Evolutionary conservation across 2,888 invertebrate species (phyloP).

Genomic region (Xylocampa areola): DNA sequence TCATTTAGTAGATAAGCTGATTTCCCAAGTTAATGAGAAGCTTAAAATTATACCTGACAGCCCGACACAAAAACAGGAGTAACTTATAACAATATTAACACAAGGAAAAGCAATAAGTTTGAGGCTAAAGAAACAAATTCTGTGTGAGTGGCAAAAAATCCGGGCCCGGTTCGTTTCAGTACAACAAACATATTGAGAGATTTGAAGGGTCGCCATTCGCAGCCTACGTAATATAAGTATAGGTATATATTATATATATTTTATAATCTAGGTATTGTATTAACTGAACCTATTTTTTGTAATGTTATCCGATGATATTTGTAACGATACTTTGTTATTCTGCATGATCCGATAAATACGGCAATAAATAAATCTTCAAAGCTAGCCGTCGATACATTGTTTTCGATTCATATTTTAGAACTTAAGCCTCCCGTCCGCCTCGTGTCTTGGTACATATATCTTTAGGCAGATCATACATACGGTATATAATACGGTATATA

Average conservation of each 20-base stretch:
- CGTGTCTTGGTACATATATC: conserved; percentile 23
- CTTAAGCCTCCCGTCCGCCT: conserved; percentile 4
- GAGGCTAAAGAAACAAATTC: conserved; percentile 22
- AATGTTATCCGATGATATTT: background rate
- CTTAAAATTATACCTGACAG: conserved; percentile 23
- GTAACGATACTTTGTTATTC: background rate
- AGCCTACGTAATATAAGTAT: background rate
- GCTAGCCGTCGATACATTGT: conserved; percentile 9
- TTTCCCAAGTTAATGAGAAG: conserved; percentile 13
- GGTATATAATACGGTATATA: no score
- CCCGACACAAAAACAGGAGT: background rate
- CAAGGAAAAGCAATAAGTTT: conserved; percentile 24
- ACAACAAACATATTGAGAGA: conserved; percentile 21
- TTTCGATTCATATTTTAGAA: conserved; percentile 20
- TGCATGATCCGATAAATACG: background rate
- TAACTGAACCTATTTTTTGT: background rate
- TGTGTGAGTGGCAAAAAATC: conserved; percentile 9
- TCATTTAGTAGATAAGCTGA: conserved; percentile 15
- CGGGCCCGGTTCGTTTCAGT: background rate
- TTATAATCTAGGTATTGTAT: background rate
- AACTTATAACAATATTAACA: conserved; percentile 10
- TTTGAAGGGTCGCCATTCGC: conserved; percentile 19
- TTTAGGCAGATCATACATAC: conserved; percentile 31
- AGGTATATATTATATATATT: background rate
- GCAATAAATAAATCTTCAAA: conserved; percentile 7